Evolutionary conservation across 2,113 vertebrate species (phyloP).

Genomic region (Sebastes schlegelii): DNA sequence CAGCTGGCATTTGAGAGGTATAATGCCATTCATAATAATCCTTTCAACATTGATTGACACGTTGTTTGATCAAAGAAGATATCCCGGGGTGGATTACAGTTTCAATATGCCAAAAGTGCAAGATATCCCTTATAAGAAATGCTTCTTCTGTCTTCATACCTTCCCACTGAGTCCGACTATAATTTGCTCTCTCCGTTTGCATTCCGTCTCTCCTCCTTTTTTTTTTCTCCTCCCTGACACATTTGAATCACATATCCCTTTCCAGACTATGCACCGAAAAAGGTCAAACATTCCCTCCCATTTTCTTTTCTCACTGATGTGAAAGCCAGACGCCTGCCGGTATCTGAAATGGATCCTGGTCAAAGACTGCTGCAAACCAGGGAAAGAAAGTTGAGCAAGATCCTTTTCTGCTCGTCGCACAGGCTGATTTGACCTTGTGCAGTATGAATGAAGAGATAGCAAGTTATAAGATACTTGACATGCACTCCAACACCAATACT

Average conservation of each 20-base stretch:
- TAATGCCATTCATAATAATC: slow-evolving; percentile 69
- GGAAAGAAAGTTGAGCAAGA: slow-evolving; percentile 54
- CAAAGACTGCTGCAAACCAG: slow-evolving; percentile 40
- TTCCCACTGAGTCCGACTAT: slow-evolving; percentile 27
- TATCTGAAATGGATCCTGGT: slow-evolving; percentile 62
- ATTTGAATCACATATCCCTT: slow-evolving; percentile 79
- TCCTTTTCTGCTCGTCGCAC: slow-evolving; percentile 34
- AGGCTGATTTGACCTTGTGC: slow-evolving; percentile 53
- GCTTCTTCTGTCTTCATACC: slow-evolving; percentile 43
- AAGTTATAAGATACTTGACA: slow-evolving; percentile 51
- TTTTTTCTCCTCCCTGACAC: slow-evolving; percentile 59
- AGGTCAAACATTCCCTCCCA: slow-evolving; percentile 80
- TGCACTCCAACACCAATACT: slow-evolving; percentile 26
- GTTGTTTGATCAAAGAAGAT: slow-evolving; percentile 76
- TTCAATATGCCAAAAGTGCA: slow-evolving; percentile 60
- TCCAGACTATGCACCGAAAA: slow-evolving; percentile 74
- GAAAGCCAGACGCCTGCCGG: slow-evolving; percentile 64
- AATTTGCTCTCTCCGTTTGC: slow-evolving; percentile 63
- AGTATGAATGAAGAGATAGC: slow-evolving; percentile 13
- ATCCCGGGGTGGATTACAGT: slow-evolving; percentile 65
- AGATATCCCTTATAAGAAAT: slow-evolving; percentile 54
- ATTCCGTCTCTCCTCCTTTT: slow-evolving; percentile 31
- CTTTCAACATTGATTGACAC: slow-evolving; percentile 79
- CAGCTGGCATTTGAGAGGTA: slow-evolving; percentile 69
- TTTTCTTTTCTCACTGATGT: slow-evolving; percentile 65